Percentiles rank a stretch among this genome's conserved stretches.
Evolutionary conservation across 2,888 invertebrate genomes (phyloP).

Genomic region (Lasioglossum morio): DNA sequence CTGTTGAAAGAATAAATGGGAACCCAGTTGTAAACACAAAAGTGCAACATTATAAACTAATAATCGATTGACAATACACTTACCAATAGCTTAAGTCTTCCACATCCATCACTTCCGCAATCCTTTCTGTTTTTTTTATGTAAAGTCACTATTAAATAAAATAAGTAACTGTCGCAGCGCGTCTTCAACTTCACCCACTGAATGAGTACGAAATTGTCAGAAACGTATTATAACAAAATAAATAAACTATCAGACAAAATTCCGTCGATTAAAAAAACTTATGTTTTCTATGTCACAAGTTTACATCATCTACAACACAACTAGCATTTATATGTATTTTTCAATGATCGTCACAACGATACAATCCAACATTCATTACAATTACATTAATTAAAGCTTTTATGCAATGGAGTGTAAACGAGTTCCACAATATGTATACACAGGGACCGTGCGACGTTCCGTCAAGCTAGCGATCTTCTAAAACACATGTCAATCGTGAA

Average conservation of each 20-base stretch:
- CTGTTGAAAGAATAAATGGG: too few relatives aligned
- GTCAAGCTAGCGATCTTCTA: conserved; percentile 17
- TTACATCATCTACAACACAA: conserved; percentile 1
- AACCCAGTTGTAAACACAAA: neutral
- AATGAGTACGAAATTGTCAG: neutral
- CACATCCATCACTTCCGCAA: neutral
- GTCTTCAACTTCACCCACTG: neutral
- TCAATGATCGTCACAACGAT: neutral
- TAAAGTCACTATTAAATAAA: neutral
- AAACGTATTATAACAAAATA: neutral
- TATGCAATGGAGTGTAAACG: neutral
- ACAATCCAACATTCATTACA: neutral
- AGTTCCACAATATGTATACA: neutral
- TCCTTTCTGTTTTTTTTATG: neutral
- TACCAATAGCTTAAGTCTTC: neutral
- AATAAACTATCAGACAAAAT: neutral
- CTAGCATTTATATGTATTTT: neutral
- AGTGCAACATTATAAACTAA: neutral
- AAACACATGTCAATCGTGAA: conserved; percentile 18
- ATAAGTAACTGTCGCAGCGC: neutral
- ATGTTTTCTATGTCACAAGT: neutral
- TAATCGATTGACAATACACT: neutral
- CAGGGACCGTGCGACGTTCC: neutral
- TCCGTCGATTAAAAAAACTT: neutral
- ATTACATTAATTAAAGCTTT: neutral